phyloP scores from a whole-genome alignment of 2,888 invertebrate genomes.

The Cataglyphis livida region DNA sequence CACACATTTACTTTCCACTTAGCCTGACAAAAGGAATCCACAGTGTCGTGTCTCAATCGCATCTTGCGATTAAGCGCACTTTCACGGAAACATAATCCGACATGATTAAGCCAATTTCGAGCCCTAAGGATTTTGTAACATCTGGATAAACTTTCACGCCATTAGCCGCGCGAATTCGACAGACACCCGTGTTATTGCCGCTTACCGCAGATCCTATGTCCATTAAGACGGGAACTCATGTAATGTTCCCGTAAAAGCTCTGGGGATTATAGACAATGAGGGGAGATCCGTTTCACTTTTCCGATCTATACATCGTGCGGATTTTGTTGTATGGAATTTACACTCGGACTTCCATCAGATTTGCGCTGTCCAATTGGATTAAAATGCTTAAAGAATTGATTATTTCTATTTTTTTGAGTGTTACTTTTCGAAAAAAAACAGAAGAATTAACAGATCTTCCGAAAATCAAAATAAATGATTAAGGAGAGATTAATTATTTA shows the following conservation, averaged over 20 bases:
- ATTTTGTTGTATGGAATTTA: background rate
- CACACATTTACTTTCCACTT: background rate
- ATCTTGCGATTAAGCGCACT: slow-evolving; percentile 17
- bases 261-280: background rate
- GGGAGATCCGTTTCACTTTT: background rate
- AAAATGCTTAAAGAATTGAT: background rate
- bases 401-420: background rate
- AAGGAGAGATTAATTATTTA: background rate
- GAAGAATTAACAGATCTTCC: background rate
- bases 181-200: slow-evolving; percentile 3
- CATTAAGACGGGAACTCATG: slow-evolving; percentile 17
- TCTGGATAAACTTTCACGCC: slow-evolving; percentile 33
- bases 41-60: background rate
- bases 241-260: slow-evolving; percentile 7
- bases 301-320: background rate
- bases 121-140: slow-evolving; percentile 27
- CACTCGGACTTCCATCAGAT: background rate
- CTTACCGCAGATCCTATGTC: slow-evolving; percentile 4
- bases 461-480: background rate
- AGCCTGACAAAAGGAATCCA: background rate
- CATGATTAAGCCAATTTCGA: slow-evolving; percentile 23
- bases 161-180: slow-evolving; percentile 19
- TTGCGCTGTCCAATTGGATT: background rate
- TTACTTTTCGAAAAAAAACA: background rate
- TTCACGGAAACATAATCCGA: slow-evolving; percentile 21